Percentiles rank a stretch among this genome's conserved stretches.
These are phyloP conservation scores for Mythimna impura DNA, from an alignment of 2,888 invertebrate species.

Conservation along the genomic window DNA sequence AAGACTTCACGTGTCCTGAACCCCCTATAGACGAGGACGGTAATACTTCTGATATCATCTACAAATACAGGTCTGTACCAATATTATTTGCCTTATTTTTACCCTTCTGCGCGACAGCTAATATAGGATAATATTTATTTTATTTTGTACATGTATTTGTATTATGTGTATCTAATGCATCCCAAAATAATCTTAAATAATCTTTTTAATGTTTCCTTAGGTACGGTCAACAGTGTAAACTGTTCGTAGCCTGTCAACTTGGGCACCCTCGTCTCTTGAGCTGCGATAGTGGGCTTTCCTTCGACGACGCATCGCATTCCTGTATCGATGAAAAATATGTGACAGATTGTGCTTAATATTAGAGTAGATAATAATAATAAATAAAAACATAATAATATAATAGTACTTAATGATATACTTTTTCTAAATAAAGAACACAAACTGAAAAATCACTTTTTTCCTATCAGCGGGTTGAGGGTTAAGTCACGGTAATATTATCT, in stretches of 20 bases:
- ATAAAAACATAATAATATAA: no score
- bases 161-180: no score
- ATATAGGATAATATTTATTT: no score
- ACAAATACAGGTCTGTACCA: slow-evolving; percentile 74
- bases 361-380: no score
- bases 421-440: not conserved
- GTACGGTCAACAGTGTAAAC: slow-evolving; percentile 73
- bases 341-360: slow-evolving; percentile 38
- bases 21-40: slow-evolving; percentile 65
- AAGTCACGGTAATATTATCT: no score
- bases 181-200: not conserved
- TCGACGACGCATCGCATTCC: slow-evolving; percentile 71
- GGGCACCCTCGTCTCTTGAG: slow-evolving; percentile 78
- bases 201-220: slow-evolving; percentile 63
- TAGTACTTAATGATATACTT: not conserved
- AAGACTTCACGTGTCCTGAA: slow-evolving; percentile 74
- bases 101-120: no score
- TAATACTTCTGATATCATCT: slow-evolving; percentile 60
- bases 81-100: not conserved
- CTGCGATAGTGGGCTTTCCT: slow-evolving; percentile 77
- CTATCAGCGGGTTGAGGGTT: no score
- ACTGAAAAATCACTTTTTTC: not conserved
- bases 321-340: slow-evolving; percentile 70
- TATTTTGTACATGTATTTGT: no score
- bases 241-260: slow-evolving; percentile 78